Evolutionary conservation across 2,113 vertebrate genomes (phyloP).

Genomic region (Salvator merianae): DNA sequence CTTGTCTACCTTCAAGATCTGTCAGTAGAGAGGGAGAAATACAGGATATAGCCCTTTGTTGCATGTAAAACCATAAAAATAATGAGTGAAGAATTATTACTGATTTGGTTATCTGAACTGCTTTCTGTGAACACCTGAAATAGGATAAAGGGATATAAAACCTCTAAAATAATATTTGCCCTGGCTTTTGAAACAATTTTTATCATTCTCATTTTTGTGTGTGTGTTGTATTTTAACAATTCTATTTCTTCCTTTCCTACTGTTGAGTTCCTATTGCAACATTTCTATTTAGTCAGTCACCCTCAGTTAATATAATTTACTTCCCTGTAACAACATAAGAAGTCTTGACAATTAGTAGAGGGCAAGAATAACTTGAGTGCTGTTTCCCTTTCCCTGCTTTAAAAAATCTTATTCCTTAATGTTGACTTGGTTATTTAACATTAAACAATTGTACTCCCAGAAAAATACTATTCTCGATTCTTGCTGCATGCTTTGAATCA

Average conservation of each 20-base stretch:
- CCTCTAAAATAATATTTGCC: neutral
- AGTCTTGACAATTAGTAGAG: slow-evolving; percentile 13
- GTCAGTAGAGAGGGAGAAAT: too few relatives aligned
- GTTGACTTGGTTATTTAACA: neutral
- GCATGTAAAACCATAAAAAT: neutral
- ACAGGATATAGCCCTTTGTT: neutral
- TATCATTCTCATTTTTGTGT: slow-evolving; percentile 15
- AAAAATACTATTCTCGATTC: neutral
- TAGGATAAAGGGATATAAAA: neutral
- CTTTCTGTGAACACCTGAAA: neutral
- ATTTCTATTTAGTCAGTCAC: slow-evolving; percentile 49
- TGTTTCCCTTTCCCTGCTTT: neutral
- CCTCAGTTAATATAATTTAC: slow-evolving; percentile 27
- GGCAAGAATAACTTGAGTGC: slow-evolving; percentile 7
- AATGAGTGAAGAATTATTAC: neutral
- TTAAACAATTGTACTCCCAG: neutral
- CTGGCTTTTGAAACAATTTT: neutral
- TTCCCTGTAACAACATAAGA: slow-evolving; percentile 31
- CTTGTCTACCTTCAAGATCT: too few relatives aligned
- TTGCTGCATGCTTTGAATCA: accelerated
- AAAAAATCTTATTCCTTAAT: neutral
- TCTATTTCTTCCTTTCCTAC: slow-evolving; percentile 36
- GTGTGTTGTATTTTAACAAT: slow-evolving; percentile 43
- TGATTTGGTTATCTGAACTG: neutral
- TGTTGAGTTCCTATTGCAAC: slow-evolving; percentile 43